Evolutionary conservation across 1,140 invertebrate species (phyloP), one percentile per base, ranked within the genome.

Genomic region (Monochamus saltuarius): DNA sequence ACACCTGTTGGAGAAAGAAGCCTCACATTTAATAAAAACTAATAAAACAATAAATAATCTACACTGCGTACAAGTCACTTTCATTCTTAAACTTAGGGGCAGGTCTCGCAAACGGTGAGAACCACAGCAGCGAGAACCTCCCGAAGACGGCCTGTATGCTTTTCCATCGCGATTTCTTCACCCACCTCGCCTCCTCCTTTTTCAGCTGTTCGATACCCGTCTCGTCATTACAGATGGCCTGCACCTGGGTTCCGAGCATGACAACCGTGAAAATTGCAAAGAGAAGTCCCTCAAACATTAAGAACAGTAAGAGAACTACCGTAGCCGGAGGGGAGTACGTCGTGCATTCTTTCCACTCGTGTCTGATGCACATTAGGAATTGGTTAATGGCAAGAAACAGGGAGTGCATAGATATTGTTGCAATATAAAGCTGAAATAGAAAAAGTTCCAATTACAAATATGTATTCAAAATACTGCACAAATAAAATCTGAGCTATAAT

Each of bases 191-290:
- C 76, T 95, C 87, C 75, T 97, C 94, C 73, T 95, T 95, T 78
- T 97, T 97, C 66, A 97, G 76, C 79, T 95, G 92, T 75, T 97
- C 94, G 66, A 97, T 97, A 37, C 94, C 94, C 65, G 97, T 99
- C 83, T 99, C 95, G 81, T 99, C 98, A 74, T 94, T 94, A 85
- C 95, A 98, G 73, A 99, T 99, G 9, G 96, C 95, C 75, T 95
- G 93, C n/a, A 99, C 78, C 78, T 99, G 95, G 4, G 62, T 65
- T 35, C 90, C 91, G 69, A 98, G 87, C 98, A 99, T 99, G 7
- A 99, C 95, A 29, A 89, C 89, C 4, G 97, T 99, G 79, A 99
- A 99, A 66, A 99, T 96, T 11, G 96, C 94, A 82, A 99, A 99
- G 13, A 99, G 82, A 17, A 99, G 81, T 0, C 93, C 92, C 80